Evolutionary conservation across 2,888 invertebrate species (phyloP).

Genomic region (Volucella inanis): DNA sequence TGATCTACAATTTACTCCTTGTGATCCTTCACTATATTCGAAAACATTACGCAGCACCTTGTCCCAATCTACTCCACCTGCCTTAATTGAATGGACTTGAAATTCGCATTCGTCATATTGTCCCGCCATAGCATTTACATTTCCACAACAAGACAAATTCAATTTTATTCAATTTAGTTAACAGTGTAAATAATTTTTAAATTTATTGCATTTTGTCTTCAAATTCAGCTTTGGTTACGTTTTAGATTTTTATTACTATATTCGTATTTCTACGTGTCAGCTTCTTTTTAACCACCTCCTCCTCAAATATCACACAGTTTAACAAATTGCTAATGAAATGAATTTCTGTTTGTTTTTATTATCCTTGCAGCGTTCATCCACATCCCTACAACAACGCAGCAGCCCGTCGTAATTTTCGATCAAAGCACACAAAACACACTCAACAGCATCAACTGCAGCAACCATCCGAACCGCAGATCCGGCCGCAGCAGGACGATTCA

Average conservation of each 20-base stretch:
- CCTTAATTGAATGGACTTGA: too few species aligned
- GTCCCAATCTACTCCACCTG: too few species aligned
- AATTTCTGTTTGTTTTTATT: constrained; percentile 9
- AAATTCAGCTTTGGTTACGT: constrained; percentile 15
- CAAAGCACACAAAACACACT: constrained; percentile 77
- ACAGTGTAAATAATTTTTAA: not conserved
- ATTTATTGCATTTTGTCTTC: constrained; percentile 34
- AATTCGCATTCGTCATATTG: too few species aligned
- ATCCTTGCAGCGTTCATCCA: constrained; percentile 81
- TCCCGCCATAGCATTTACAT: not conserved
- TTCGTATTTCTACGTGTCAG: constrained; percentile 28
- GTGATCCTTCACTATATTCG: too few species aligned
- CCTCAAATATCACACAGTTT: not conserved
- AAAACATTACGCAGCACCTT: too few species aligned
- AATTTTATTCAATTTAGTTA: not conserved
- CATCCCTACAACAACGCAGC: constrained; percentile 82
- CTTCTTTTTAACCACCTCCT: not conserved
- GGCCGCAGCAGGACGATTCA: constrained; percentile 43
- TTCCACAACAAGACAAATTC: constrained; percentile 1
- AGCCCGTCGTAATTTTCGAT: constrained; percentile 80
- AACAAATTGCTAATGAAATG: constrained; percentile 6
- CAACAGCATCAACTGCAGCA: constrained; percentile 44
- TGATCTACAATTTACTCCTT: too few species aligned
- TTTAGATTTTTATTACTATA: constrained; percentile 39
- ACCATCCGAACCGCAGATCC: constrained; percentile 13